Conservation (phyloP, 2,888 invertebrate genomes). For the Andrena bicolor region DNA sequence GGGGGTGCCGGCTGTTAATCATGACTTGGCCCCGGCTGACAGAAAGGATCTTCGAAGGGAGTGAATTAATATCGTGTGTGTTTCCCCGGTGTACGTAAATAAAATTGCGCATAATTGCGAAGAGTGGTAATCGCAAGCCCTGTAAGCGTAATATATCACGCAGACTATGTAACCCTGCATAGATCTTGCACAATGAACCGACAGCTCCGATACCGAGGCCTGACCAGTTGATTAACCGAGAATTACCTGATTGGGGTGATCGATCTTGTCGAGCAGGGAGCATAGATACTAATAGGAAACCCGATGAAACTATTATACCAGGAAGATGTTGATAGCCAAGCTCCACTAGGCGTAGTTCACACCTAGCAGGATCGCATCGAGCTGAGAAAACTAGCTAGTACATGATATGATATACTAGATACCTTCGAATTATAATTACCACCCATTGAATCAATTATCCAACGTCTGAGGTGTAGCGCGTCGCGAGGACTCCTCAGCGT, state of each 20-base stretch:
- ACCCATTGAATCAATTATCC: no score
- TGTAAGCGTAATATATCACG: no score
- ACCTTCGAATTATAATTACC: no score
- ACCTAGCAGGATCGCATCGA: not conserved
- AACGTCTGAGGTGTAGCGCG: no score
- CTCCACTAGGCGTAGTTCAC: conserved; percentile 12
- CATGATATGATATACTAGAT: no score
- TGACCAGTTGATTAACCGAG: conserved; percentile 29
- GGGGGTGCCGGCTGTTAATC: conserved; percentile 65
- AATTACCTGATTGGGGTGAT: conserved; percentile 35
- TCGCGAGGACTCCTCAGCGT: not conserved
- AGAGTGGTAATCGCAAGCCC: no score
- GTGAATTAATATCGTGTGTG: conserved; percentile 45
- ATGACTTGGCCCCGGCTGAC: conserved; percentile 44
- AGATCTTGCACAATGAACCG: conserved; percentile 19
- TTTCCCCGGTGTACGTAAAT: not conserved
- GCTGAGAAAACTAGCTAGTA: no score
- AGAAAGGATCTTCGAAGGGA: conserved; percentile 44
- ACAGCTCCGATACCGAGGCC: conserved; percentile 7
- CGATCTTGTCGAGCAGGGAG: conserved; percentile 15
- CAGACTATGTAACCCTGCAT: not conserved
- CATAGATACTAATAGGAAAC: conserved; percentile 23
- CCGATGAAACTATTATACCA: conserved; percentile 16
- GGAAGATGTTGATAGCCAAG: conserved; percentile 8
- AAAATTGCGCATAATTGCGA: no score